These are phyloP conservation scores for Eilema sororculum DNA, from an alignment of 2,888 invertebrate genomes.

Conservation along the genomic window DNA sequence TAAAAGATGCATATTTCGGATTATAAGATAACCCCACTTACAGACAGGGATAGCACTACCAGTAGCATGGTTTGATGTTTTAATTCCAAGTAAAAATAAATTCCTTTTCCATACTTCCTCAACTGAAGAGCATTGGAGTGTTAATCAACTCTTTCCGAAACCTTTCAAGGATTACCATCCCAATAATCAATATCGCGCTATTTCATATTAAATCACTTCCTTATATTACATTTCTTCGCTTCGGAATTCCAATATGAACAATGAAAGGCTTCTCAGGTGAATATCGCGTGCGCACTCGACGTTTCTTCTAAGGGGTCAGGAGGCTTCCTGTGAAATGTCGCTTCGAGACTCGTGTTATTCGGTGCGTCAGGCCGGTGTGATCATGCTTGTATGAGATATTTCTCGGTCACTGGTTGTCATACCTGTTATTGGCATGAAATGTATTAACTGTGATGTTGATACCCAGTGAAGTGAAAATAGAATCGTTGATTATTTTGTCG, in stretches of 20 bases:
- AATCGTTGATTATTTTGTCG: neutral
- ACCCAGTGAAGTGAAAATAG: neutral
- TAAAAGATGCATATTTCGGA: too few relatives aligned
- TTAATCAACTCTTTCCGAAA: neutral
- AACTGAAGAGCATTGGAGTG: neutral
- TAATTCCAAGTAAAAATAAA: neutral
- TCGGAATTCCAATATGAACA: constrained; percentile 46
- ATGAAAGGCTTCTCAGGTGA: constrained; percentile 37
- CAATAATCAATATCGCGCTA: neutral
- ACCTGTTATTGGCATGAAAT: neutral
- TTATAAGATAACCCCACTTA: neutral
- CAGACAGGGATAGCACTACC: neutral
- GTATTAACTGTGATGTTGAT: neutral
- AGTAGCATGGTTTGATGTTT: neutral
- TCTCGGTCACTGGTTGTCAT: constrained; percentile 2
- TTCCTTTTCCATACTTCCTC: neutral
- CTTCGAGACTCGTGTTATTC: constrained; percentile 20
- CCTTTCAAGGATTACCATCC: neutral
- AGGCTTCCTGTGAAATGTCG: constrained; percentile 14
- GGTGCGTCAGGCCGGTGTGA: constrained; percentile 1
- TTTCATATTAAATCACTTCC: constrained; percentile 5
- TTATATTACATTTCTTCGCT: constrained; percentile 29
- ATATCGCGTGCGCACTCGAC: constrained; percentile 41
- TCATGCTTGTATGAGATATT: neutral
- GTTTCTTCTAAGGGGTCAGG: constrained; percentile 26